Conservation (phyloP, 2,113 vertebrate genomes). For the Urocolius indicus region DNA sequence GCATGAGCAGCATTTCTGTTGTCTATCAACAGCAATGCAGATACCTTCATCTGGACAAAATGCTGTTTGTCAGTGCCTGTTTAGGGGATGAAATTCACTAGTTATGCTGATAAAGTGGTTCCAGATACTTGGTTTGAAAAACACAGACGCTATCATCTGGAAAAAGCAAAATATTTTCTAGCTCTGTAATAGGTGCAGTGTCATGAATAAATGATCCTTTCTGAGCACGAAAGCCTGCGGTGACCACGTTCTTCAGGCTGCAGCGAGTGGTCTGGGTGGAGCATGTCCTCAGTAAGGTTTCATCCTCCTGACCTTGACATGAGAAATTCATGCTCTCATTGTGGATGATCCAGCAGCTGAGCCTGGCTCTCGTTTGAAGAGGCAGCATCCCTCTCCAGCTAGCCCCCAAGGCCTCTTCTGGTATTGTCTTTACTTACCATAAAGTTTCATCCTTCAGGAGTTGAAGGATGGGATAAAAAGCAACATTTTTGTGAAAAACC, state of each 20-base stretch:
- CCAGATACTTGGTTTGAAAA: not conserved
- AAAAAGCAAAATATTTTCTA: not conserved
- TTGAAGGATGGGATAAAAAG: not conserved
- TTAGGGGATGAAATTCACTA: not conserved
- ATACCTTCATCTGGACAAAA: not conserved
- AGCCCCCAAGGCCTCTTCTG: not conserved
- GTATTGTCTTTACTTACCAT: not conserved
- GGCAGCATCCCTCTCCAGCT: not conserved
- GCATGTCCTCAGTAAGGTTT: not conserved
- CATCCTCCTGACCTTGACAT: not conserved
- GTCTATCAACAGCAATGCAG: not conserved
- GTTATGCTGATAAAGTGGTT: not conserved
- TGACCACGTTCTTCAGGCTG: not conserved
- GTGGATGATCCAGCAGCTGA: not conserved
- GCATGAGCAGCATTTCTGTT: rapidly evolving
- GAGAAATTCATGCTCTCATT: not conserved
- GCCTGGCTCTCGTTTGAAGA: not conserved
- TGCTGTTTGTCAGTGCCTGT: not conserved
- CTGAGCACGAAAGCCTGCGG: not conserved
- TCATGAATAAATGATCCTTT: not conserved
- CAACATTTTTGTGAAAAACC: not conserved
- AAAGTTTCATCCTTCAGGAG: not conserved
- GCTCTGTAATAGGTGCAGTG: not conserved
- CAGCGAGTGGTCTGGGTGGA: not conserved
- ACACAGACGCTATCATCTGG: not conserved